Percentiles rank a stretch among this genome's conserved stretches.
These are phyloP conservation scores for Tricholauxania praeusta DNA, from an alignment of 2,888 invertebrate species.

Conservation along the genomic window DNA sequence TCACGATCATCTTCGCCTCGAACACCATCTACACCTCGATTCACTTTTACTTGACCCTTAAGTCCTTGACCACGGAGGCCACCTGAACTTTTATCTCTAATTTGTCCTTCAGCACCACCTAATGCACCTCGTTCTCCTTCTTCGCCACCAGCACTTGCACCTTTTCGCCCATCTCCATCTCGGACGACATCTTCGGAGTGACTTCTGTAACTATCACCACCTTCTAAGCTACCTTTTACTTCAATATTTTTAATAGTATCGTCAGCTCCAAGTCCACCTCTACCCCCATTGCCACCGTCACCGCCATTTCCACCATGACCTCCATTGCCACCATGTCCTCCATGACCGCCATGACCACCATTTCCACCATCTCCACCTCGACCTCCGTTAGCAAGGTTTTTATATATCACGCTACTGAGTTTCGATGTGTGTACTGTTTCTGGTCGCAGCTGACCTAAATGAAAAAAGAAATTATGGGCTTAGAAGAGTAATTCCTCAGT, in stretches of 20 bases:
- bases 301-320: slow-evolving; percentile 36
- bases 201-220: slow-evolving; percentile 57
- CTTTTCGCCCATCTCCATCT: slow-evolving; percentile 28
- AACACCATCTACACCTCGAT: slow-evolving; percentile 31
- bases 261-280: slow-evolving; percentile 28
- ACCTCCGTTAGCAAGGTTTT: too few species aligned
- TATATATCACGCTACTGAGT: too few species aligned
- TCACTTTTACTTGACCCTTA: slow-evolving; percentile 71
- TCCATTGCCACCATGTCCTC: slow-evolving; percentile 4
- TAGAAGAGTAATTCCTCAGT: too few species aligned
- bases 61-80: slow-evolving; percentile 53
- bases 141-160: slow-evolving; percentile 35
- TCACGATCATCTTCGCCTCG: slow-evolving; percentile 35
- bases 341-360: too few species aligned
- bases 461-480: too few species aligned
- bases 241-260: slow-evolving; percentile 35
- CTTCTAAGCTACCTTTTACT: slow-evolving; percentile 53
- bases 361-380: too few species aligned
- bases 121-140: slow-evolving; percentile 25
- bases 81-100: slow-evolving; percentile 48
- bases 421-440: too few species aligned
- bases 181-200: slow-evolving; percentile 70
- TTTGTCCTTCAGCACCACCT: slow-evolving; percentile 34
- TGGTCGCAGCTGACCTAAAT: too few species aligned
- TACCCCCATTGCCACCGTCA: slow-evolving; percentile 35